A percentile compares a stretch with the other conserved stretches of the same genome.
Conservation (phyloP, 2,113 vertebrate species). For the Pavo muticus region DNA sequence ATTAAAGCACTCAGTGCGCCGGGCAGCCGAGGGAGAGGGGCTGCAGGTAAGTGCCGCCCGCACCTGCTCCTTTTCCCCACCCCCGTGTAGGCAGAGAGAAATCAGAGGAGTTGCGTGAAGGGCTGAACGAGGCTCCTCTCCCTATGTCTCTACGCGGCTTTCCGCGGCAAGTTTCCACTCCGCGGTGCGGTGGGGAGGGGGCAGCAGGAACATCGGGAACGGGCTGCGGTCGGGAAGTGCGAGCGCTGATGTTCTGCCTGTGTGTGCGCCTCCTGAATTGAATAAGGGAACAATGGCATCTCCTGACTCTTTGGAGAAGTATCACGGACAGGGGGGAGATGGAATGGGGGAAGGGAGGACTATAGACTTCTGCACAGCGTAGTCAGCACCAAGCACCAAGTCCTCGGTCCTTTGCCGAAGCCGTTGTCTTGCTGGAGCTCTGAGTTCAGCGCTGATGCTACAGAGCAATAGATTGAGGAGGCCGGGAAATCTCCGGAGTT, state of each 20-base stretch:
- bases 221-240: neutral
- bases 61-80: neutral
- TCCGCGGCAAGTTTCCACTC: neutral
- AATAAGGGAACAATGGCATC: neutral
- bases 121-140: neutral
- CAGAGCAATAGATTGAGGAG: neutral
- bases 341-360: slow-evolving; percentile 29
- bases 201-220: neutral
- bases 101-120: neutral
- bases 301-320: slow-evolving; percentile 38
- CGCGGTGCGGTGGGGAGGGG: neutral
- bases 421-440: neutral
- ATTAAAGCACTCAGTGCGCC: slow-evolving; percentile 50
- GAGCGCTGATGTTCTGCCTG: fast-evolving
- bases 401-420: neutral
- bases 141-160: neutral
- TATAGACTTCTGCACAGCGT: neutral
- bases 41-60: slow-evolving; percentile 60
- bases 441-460: neutral
- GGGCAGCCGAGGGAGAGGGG: neutral
- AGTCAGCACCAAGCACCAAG: neutral
- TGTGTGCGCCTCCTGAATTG: neutral
- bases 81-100: neutral
- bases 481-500: slow-evolving; percentile 2
- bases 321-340: neutral